Conservation (phyloP, 2,113 vertebrate genomes). For the Gnathochromis pfefferi region DNA sequence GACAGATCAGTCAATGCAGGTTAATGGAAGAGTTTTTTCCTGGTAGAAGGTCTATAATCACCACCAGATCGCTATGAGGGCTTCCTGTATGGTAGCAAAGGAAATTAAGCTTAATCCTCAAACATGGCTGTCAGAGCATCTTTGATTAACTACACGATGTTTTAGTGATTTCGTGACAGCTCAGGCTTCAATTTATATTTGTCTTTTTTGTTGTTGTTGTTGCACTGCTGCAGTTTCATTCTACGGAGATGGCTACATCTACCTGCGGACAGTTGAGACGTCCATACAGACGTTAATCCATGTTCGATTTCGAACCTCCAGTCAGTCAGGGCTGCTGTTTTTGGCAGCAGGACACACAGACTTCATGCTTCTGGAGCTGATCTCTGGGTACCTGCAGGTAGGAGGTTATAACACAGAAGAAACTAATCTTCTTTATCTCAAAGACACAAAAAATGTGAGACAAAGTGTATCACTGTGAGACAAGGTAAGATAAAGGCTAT, state of each 20-base stretch:
- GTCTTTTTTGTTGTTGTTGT: background rate
- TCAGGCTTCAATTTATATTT: background rate
- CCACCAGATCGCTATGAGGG: background rate
- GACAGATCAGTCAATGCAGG: slow-evolving; percentile 14
- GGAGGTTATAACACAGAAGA: background rate
- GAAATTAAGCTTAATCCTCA: background rate
- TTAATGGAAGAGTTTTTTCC: background rate
- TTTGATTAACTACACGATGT: background rate
- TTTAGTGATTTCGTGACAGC: background rate
- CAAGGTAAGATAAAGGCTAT: background rate
- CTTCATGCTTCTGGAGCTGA: slow-evolving; percentile 79
- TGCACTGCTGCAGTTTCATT: slow-evolving; percentile 73
- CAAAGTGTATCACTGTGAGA: background rate
- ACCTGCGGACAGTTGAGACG: slow-evolving; percentile 65
- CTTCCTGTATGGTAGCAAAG: background rate
- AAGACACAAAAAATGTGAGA: background rate
- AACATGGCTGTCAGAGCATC: background rate
- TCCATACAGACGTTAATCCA: slow-evolving; percentile 71
- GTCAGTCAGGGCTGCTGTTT: slow-evolving; percentile 78
- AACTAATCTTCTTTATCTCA: background rate
- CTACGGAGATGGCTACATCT: slow-evolving; percentile 82
- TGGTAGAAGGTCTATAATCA: background rate
- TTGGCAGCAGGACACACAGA: slow-evolving; percentile 75
- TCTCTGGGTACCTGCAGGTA: slow-evolving; percentile 75
- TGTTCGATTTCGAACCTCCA: slow-evolving; percentile 78